A percentile compares a stretch with the other conserved stretches of the same genome.
Conservation (phyloP, 2,888 invertebrate species). For the Thymelicus lineola region DNA sequence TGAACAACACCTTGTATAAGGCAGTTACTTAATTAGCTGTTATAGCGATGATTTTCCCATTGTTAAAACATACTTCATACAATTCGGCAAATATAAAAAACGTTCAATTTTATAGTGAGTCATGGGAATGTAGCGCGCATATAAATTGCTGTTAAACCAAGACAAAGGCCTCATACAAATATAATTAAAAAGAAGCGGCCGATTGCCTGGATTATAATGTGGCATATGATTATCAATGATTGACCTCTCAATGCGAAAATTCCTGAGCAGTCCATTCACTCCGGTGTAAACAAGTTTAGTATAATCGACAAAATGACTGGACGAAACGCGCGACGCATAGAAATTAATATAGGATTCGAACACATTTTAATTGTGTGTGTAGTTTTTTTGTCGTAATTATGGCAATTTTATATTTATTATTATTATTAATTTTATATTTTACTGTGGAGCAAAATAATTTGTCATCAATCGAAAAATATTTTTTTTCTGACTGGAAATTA, state of each 20-base stretch:
- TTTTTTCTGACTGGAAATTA: no score
- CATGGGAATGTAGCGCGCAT: conserved; percentile 13
- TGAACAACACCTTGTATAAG: no score
- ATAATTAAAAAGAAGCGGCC: conserved; percentile 26
- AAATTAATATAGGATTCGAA: conserved; percentile 39
- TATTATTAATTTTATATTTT: no score
- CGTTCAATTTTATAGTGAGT: background rate
- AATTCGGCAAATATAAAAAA: background rate
- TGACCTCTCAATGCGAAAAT: conserved; percentile 52
- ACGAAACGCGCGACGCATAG: conserved; percentile 44
- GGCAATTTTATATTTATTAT: no score
- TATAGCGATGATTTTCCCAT: no score
- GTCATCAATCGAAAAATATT: no score
- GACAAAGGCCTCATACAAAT: conserved; percentile 27
- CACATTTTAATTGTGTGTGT: conserved; percentile 30
- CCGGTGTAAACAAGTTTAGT: conserved; percentile 41
- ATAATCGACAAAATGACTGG: conserved; percentile 42
- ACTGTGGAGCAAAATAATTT: no score
- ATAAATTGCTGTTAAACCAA: conserved; percentile 25
- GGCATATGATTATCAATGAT: conserved; percentile 47
- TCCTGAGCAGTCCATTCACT: conserved; percentile 48
- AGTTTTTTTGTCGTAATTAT: background rate
- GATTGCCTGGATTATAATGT: conserved; percentile 19
- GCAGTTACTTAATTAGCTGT: no score
- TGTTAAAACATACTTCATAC: background rate